A percentile compares a stretch with the other conserved stretches of the same genome.
phyloP scores from a whole-genome alignment of 2,888 invertebrate species.

The Chalcosyrphus nemorum region DNA sequence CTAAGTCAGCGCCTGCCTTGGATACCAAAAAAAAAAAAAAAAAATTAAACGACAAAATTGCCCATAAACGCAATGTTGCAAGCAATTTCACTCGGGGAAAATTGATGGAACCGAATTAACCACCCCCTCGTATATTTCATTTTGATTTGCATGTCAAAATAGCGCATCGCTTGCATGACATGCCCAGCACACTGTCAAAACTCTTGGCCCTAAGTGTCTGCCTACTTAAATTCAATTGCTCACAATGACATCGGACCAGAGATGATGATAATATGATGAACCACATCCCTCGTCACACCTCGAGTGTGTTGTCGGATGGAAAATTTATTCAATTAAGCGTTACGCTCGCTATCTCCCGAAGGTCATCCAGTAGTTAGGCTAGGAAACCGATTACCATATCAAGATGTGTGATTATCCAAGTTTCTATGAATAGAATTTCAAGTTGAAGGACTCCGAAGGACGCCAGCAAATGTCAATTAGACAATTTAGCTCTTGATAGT shows the following conservation, averaged over 20 bases:
- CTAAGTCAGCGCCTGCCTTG: not conserved
- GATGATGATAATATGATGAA: not conserved
- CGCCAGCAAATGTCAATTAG: not conserved
- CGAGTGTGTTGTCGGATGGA: not conserved
- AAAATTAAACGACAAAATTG: not conserved
- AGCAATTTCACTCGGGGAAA: not conserved
- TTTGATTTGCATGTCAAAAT: slow-evolving; percentile 4
- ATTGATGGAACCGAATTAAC: not conserved
- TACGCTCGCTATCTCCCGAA: not conserved
- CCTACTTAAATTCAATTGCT: slow-evolving; percentile 9
- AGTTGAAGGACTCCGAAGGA: not conserved
- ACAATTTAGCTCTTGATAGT: not conserved
- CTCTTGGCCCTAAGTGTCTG: slow-evolving; percentile 8
- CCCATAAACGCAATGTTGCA: not conserved
- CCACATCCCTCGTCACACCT: not conserved
- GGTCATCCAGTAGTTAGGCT: not conserved
- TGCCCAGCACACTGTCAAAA: not conserved
- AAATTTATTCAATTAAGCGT: too few relatives aligned
- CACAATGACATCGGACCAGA: not conserved
- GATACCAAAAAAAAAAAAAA: too few relatives aligned
- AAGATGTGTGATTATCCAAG: not conserved
- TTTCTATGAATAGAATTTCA: slow-evolving; percentile 2
- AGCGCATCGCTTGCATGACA: slow-evolving; percentile 11
- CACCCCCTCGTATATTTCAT: not conserved
- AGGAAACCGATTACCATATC: slow-evolving; percentile 7